These are phyloP conservation scores for Pocota personata DNA, from an alignment of 2,888 invertebrate species.

Conservation along the genomic window DNA sequence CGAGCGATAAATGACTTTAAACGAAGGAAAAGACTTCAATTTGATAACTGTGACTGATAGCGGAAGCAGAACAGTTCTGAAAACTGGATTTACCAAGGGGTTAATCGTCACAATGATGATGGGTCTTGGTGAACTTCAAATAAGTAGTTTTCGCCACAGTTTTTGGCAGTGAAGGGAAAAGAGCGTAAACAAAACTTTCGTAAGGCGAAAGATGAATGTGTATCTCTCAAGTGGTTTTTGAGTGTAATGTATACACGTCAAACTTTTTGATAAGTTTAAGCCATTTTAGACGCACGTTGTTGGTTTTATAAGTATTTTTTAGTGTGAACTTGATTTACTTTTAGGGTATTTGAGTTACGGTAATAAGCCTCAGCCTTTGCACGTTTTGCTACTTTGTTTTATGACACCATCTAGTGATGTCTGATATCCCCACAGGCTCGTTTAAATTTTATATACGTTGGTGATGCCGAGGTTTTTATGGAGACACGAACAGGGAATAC, in stretches of 20 bases:
- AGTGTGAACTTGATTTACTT: not conserved
- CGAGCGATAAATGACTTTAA: slow-evolving; percentile 30
- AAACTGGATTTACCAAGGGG: not conserved
- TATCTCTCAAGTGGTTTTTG: not conserved
- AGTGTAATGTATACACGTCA: not conserved
- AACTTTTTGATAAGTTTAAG: not conserved
- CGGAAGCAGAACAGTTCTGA: not conserved
- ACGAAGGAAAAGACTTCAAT: slow-evolving; percentile 19
- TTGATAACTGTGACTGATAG: slow-evolving; percentile 32
- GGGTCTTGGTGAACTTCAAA: not conserved
- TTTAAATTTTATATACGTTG: not conserved
- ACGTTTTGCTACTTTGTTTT: not conserved
- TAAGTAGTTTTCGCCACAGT: not conserved
- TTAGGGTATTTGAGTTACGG: not conserved
- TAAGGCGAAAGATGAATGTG: not conserved
- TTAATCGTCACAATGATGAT: slow-evolving; percentile 6
- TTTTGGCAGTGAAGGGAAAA: not conserved
- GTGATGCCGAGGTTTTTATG: not conserved
- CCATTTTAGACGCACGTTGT: not conserved
- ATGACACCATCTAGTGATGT: not conserved
- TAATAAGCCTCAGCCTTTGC: not conserved
- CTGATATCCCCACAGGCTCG: not conserved
- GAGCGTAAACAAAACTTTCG: not conserved
- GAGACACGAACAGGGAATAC: too few relatives aligned
- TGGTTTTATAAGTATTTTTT: not conserved